A percentile compares a stretch with the other conserved stretches of the same genome.
Evolutionary conservation across 2,888 invertebrate genomes (phyloP).

Genomic region (Epirrhoe tristata): DNA sequence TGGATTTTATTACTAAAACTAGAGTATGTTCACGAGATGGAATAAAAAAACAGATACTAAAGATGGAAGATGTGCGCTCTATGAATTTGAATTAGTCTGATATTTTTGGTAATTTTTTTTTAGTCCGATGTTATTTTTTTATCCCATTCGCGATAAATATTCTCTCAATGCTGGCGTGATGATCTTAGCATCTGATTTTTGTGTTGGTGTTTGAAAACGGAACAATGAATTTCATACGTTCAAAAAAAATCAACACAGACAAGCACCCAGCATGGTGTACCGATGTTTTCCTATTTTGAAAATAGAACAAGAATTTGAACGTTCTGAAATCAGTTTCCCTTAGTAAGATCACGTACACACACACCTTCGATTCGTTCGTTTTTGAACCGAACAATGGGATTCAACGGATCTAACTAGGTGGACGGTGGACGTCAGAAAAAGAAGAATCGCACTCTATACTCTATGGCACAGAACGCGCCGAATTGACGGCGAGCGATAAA

Average conservation of each 20-base stretch:
- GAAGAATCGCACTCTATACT: constrained; percentile 18
- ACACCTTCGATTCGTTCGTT: constrained; percentile 1
- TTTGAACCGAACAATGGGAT: constrained; percentile 29
- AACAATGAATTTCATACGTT: too few relatives aligned
- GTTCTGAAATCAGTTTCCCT: neutral
- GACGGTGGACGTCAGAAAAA: constrained; percentile 32
- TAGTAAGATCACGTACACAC: neutral
- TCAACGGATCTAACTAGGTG: constrained; percentile 39
- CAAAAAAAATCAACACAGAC: neutral
- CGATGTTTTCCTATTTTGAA: neutral
- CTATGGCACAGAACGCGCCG: constrained; percentile 18
- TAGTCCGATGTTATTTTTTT: too few relatives aligned
- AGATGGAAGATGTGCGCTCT: constrained; percentile 6
- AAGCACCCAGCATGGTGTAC: too few relatives aligned
- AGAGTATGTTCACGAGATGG: constrained; percentile 9
- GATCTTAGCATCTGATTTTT: too few relatives aligned
- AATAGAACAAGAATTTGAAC: neutral
- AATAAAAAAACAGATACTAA: constrained; percentile 3
- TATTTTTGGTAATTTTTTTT: too few relatives aligned
- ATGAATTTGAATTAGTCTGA: constrained; percentile 9
- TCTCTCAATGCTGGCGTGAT: too few relatives aligned
- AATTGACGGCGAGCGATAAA: constrained; percentile 37
- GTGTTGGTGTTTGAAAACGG: too few relatives aligned
- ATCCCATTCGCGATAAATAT: too few relatives aligned
- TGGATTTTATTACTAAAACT: constrained; percentile 2